Conservation (phyloP, 2,797 vertebrate genomes). For the Halcyon badia region DNA sequence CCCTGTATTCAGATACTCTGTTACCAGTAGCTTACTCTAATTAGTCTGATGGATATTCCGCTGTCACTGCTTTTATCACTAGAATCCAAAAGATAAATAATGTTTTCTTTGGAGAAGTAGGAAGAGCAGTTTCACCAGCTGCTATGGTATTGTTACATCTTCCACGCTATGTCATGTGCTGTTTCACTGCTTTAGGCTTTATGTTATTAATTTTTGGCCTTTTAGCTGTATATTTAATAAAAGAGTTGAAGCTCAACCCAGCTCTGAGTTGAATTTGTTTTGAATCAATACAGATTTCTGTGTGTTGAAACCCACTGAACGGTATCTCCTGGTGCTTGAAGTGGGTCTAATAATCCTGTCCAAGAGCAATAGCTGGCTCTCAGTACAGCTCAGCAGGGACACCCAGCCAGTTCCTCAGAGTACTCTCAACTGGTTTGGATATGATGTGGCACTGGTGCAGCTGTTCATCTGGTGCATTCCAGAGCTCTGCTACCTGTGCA, state of each 20-base stretch:
- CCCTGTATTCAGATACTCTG: neutral
- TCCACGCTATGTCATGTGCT: neutral
- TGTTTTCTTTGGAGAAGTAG: neutral
- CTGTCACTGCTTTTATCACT: neutral
- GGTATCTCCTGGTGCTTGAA: rapidly evolving
- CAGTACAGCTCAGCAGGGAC: rapidly evolving
- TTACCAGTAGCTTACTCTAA: neutral
- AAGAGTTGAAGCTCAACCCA: neutral
- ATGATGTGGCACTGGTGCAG: rapidly evolving
- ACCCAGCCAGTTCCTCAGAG: neutral
- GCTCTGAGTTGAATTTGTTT: neutral
- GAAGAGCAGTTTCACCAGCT: neutral
- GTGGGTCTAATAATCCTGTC: neutral
- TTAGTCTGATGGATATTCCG: neutral
- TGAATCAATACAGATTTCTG: neutral
- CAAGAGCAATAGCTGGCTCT: neutral
- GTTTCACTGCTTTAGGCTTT: neutral
- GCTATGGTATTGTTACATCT: neutral
- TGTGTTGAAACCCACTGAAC: neutral
- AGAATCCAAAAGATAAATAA: neutral
- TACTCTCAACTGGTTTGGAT: rapidly evolving
- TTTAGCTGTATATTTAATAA: neutral
- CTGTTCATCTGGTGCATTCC: rapidly evolving
- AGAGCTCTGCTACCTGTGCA: neutral
- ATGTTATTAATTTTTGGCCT: neutral